Evolutionary conservation across 2,113 vertebrate species (phyloP).

Genomic region (Coryphaenoides rupestris): DNA sequence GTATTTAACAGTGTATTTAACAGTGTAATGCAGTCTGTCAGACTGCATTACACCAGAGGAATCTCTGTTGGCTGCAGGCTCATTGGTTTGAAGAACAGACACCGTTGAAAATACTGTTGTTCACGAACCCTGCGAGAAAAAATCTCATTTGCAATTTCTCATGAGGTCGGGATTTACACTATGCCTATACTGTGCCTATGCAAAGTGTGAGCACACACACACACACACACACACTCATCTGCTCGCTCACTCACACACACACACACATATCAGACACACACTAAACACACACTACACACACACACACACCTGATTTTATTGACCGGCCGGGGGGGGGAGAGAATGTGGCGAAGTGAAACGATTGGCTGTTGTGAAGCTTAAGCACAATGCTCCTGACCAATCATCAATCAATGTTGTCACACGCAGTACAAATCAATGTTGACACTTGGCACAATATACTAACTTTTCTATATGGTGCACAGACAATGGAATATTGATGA

Average conservation of each 20-base stretch:
- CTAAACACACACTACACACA: too few species aligned
- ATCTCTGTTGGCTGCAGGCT: too few species aligned
- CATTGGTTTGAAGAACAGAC: too few species aligned
- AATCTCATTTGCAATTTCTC: too few species aligned
- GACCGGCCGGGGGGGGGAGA: slow-evolving; percentile 6
- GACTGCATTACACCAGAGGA: too few species aligned
- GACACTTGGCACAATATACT: slow-evolving; percentile 36
- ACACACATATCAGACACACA: too few species aligned
- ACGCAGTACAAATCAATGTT: slow-evolving; percentile 48
- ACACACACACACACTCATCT: neutral
- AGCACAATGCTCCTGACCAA: slow-evolving; percentile 24
- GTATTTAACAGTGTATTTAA: too few species aligned
- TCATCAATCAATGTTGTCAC: slow-evolving; percentile 19
- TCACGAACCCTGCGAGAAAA: too few species aligned
- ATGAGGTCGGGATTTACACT: too few species aligned
- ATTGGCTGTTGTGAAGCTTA: neutral
- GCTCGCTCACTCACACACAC: neutral
- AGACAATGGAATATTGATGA: neutral
- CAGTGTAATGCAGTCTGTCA: too few species aligned
- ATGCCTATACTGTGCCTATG: too few species aligned
- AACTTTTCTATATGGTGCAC: slow-evolving; percentile 42
- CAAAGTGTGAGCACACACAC: slow-evolving; percentile 14
- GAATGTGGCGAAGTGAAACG: slow-evolving; percentile 10
- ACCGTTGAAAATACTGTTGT: too few species aligned
- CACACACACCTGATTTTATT: slow-evolving; percentile 6